Evolutionary conservation across 2,113 vertebrate genomes (phyloP).

Genomic region (Sphyrna mokarran): DNA sequence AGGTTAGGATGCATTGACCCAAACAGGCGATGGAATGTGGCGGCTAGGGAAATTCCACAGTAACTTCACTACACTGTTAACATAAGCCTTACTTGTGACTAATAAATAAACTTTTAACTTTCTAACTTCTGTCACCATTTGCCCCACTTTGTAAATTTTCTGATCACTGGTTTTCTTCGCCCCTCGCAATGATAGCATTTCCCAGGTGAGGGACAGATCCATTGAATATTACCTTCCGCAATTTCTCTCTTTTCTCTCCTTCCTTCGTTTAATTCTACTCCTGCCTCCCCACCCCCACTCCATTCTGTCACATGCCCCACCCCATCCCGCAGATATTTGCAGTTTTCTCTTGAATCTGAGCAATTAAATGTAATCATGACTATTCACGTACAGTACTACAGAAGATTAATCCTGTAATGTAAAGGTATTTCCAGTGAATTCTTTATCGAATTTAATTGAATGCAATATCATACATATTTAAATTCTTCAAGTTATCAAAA

Average conservation of each 20-base stretch:
- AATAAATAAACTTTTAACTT: background rate
- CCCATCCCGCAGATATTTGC: background rate
- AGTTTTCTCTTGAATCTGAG: background rate
- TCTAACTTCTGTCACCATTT: background rate
- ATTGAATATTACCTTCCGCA: background rate
- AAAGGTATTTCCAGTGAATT: background rate
- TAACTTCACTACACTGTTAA: too few species aligned
- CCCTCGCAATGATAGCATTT: background rate
- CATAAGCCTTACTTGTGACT: too few species aligned
- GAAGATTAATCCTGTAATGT: background rate
- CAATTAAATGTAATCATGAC: background rate
- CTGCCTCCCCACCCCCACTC: background rate
- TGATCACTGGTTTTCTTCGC: background rate
- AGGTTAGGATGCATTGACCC: too few species aligned
- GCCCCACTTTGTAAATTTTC: background rate
- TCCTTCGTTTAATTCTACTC: background rate
- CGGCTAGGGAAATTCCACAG: too few species aligned
- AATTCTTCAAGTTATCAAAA: background rate
- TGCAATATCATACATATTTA: background rate
- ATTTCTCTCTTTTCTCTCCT: background rate
- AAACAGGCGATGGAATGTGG: too few species aligned
- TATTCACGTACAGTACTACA: too few species aligned
- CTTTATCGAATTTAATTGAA: background rate
- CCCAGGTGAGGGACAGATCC: background rate
- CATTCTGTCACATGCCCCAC: background rate